These are phyloP conservation scores for Scylla paramamosain DNA, from an alignment of 1,140 invertebrate genomes.

Conservation along the genomic window DNA sequence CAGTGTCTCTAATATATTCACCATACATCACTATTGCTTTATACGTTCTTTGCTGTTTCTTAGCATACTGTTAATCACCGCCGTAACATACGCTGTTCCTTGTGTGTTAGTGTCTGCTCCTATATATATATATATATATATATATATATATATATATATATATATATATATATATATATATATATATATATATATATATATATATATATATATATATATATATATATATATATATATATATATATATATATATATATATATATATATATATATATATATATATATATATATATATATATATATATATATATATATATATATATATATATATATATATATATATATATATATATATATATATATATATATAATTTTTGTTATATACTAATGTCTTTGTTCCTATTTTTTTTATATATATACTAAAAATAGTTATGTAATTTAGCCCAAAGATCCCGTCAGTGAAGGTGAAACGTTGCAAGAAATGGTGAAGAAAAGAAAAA, in stretches of 20 bases:
- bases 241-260: constrained; percentile 38
- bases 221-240: constrained; percentile 36
- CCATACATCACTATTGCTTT: too few relatives aligned
- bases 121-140: constrained; percentile 33
- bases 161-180: constrained; percentile 36
- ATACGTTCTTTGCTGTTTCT: too few relatives aligned
- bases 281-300: background rate
- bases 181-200: constrained; percentile 36
- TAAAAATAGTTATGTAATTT: too few relatives aligned
- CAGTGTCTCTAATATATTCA: too few relatives aligned
- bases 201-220: constrained; percentile 38
- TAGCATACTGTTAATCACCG: too few relatives aligned
- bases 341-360: constrained; percentile 38
- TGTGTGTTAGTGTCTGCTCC: too few relatives aligned
- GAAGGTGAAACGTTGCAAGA: too few relatives aligned
- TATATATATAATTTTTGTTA: background rate
- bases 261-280: constrained; percentile 38
- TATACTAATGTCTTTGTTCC: too few relatives aligned
- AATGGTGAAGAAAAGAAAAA: too few relatives aligned
- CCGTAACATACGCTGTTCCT: too few relatives aligned
- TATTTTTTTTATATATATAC: too few relatives aligned
- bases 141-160: constrained; percentile 36
- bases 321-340: constrained; percentile 38
- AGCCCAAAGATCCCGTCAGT: too few relatives aligned
- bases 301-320: constrained; percentile 26